Base-by-base conservation (phyloP, 1,140 invertebrate genomes). In the Bombyx mandarina region DNA sequence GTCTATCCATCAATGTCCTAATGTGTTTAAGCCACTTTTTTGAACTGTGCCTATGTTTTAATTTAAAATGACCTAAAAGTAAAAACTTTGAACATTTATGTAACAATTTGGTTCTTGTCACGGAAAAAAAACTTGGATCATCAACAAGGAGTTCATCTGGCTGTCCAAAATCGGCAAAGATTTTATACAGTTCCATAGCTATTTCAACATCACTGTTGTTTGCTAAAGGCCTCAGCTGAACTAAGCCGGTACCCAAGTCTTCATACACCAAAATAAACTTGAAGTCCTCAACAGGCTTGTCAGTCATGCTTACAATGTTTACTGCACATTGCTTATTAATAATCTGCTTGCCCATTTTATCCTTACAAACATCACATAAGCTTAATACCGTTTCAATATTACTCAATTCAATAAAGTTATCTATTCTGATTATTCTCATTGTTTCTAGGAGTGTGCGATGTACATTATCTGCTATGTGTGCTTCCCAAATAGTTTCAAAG, bases 161-260 rank as follows among this genome's bases (percentile, higher is more conserved):
- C 7, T 12, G 53, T 12, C 53, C 53, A 22, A 54, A 45, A 18
- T 54, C 53, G 45, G 43, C 26, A 54, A 54, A 54, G 3, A 54
- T 54, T 12, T 54, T 54, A 8, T 45, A 8, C 45, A 54, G 26
- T 54, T 54, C 43, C n/a, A 54, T 5, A 7, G 44, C 8, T 18
- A 54, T 54, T 46, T 45, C 53, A 45, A 44, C 26, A 18, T 45
- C 43, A 12, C 8, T 8, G 7, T 12, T 5, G 6, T 45, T 8
- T 26, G 5, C 12, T 7, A 54, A 7, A 22, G 43, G 43, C 45
- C 53, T 54, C 9, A 54, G 12, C 10, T 54, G 53, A 3, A 45
- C 8, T 2, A 54, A n/a, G 8, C 44, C 44, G 3, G 53, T 54
- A 7, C 10, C 10, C 1, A 1, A 22, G 26, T 54, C 53, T 45